Evolutionary conservation across 1,140 invertebrate genomes (phyloP).

Genomic region (Pemphigus obesinymphae): DNA sequence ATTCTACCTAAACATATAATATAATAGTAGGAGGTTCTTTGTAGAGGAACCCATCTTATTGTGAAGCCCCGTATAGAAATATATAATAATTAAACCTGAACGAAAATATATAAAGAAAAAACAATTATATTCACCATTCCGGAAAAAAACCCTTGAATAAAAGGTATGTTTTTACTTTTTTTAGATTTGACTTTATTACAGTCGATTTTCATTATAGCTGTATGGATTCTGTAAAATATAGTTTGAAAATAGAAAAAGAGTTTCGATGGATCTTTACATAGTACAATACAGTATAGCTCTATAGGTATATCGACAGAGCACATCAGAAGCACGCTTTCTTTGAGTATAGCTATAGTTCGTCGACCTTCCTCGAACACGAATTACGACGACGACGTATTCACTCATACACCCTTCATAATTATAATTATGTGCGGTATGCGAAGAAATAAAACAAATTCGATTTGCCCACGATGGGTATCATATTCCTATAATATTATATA

Average conservation of each 20-base stretch:
- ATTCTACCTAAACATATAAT: no score
- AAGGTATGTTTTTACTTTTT: no score
- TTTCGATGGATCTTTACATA: no score
- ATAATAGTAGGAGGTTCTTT: background rate
- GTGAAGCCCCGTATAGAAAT: background rate
- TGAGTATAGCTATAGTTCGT: background rate
- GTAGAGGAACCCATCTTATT: background rate
- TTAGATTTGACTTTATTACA: no score
- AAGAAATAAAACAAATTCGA: background rate
- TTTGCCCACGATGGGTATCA: background rate
- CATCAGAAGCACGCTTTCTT: background rate
- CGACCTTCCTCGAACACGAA: slow-evolving; percentile 1
- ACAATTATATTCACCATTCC: no score
- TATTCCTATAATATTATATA: background rate
- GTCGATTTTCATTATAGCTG: no score
- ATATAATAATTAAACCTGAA: background rate
- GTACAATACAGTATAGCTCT: no score
- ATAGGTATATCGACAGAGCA: background rate
- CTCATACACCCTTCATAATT: slow-evolving; percentile 1
- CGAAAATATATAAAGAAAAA: background rate
- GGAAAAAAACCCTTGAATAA: no score
- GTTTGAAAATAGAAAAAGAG: background rate
- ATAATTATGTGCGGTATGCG: background rate
- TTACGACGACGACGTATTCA: background rate
- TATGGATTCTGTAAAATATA: no score